A percentile compares a stretch with the other conserved stretches of the same genome.
Evolutionary conservation across 2,888 invertebrate species (phyloP).

Genomic region (Epiperipatus broadwayi): DNA sequence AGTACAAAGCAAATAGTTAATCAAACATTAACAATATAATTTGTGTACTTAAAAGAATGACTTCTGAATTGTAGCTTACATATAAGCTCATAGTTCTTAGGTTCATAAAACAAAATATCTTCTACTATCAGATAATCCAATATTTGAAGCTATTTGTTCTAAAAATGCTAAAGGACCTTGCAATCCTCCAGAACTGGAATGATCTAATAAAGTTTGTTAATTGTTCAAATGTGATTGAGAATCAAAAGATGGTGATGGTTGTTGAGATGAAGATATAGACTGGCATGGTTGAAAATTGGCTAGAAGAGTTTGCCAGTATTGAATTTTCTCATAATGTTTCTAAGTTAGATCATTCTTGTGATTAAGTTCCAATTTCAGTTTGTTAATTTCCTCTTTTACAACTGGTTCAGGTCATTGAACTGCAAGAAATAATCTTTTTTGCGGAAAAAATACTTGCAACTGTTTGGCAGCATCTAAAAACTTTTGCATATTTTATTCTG

Average conservation of each 20-base stretch:
- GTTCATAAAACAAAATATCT: too few relatives aligned
- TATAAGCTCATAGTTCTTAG: too few relatives aligned
- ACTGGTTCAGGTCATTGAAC: too few relatives aligned
- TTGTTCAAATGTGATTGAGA: neutral
- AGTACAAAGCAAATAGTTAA: too few relatives aligned
- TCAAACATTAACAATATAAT: too few relatives aligned
- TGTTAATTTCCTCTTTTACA: slow-evolving; percentile 68
- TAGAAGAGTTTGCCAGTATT: slow-evolving; percentile 69
- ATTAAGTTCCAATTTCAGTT: slow-evolving; percentile 57
- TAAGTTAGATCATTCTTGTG: slow-evolving; percentile 74
- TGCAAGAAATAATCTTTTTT: too few relatives aligned
- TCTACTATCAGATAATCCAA: slow-evolving; percentile 70
- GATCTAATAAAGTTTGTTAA: slow-evolving; percentile 14
- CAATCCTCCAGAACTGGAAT: slow-evolving; percentile 34
- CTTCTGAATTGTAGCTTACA: too few relatives aligned
- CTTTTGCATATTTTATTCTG: too few relatives aligned
- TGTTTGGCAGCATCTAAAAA: too few relatives aligned
- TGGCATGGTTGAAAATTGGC: slow-evolving; percentile 22
- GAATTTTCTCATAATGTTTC: slow-evolving; percentile 71
- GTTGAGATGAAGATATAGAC: slow-evolving; percentile 17
- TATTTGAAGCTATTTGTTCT: slow-evolving; percentile 75
- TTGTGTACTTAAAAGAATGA: too few relatives aligned
- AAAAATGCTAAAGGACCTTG: slow-evolving; percentile 68
- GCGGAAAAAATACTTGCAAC: too few relatives aligned
- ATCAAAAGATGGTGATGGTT: slow-evolving; percentile 4